Conservation (phyloP, 2,888 invertebrate genomes). For the Torymus tubicola region DNA sequence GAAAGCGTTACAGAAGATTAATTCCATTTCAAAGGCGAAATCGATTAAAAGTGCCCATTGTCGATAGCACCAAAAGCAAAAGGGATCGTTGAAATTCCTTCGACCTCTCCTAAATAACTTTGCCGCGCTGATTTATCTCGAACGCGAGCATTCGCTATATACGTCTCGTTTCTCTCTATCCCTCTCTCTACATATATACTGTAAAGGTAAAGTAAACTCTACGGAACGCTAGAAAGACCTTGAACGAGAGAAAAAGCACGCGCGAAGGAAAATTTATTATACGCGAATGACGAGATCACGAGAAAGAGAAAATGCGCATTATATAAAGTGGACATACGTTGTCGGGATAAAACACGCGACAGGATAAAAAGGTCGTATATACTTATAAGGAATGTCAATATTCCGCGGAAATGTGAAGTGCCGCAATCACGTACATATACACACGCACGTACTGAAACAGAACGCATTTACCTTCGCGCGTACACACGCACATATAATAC, state of each 20-base stretch:
- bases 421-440: slow-evolving; percentile 30
- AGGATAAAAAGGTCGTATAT: not conserved
- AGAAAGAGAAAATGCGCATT: not conserved
- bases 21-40: not conserved
- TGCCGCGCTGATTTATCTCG: not conserved
- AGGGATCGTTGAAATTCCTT: not conserved
- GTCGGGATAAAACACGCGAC: not conserved
- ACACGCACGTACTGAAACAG: not conserved
- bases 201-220: not conserved
- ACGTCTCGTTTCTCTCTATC: too few species aligned
- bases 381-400: slow-evolving; percentile 30
- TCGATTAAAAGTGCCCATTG: slow-evolving; percentile 19
- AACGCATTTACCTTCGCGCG: too few species aligned
- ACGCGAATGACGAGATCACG: not conserved
- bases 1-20: not conserved
- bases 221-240: not conserved
- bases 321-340: not conserved
- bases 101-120: not conserved
- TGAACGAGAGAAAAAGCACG: not conserved
- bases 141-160: too few species aligned
- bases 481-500: too few species aligned
- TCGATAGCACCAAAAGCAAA: not conserved
- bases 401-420: slow-evolving; percentile 5
- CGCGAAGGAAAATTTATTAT: not conserved
- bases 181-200: too few species aligned